phyloP scores from a whole-genome alignment of 2,888 invertebrate species.

The Drosophila meridionalis region DNA sequence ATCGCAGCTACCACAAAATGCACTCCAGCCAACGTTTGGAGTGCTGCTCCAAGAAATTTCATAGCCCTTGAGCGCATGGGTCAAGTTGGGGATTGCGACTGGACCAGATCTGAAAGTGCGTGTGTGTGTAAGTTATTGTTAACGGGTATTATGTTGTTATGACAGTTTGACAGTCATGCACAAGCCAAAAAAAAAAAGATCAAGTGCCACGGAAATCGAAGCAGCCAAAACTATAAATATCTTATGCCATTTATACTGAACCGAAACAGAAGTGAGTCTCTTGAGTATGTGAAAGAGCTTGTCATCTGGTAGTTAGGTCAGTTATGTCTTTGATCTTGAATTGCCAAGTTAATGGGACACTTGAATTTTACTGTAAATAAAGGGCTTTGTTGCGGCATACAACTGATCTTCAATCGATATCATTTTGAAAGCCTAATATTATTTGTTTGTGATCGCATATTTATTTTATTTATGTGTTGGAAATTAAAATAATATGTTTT shows the following conservation, averaged over 20 bases:
- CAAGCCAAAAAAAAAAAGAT: slow-evolving; percentile 21
- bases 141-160: slow-evolving; percentile 75
- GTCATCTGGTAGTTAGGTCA: slow-evolving; percentile 16
- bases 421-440: neutral
- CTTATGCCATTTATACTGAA: slow-evolving; percentile 1
- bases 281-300: neutral
- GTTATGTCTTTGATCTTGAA: slow-evolving; percentile 12
- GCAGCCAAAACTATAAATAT: slow-evolving; percentile 35
- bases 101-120: neutral
- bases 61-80: slow-evolving; percentile 16
- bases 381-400: neutral
- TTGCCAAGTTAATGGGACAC: neutral
- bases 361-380: neutral
- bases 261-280: slow-evolving; percentile 13
- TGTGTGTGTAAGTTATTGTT: slow-evolving; percentile 34
- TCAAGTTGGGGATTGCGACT: slow-evolving; percentile 20
- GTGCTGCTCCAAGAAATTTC: slow-evolving; percentile 67
- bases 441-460: neutral
- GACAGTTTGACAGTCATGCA: slow-evolving; percentile 67
- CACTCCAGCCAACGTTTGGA: slow-evolving; percentile 50
- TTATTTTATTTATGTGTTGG: neutral
- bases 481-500: neutral
- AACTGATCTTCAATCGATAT: neutral
- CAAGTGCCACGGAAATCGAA: slow-evolving; percentile 70
- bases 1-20: slow-evolving; percentile 73